Evolutionary conservation across 2,888 invertebrate genomes (phyloP), one percentile per base, ranked within the genome.

Genomic region (Urechis unicinctus): DNA sequence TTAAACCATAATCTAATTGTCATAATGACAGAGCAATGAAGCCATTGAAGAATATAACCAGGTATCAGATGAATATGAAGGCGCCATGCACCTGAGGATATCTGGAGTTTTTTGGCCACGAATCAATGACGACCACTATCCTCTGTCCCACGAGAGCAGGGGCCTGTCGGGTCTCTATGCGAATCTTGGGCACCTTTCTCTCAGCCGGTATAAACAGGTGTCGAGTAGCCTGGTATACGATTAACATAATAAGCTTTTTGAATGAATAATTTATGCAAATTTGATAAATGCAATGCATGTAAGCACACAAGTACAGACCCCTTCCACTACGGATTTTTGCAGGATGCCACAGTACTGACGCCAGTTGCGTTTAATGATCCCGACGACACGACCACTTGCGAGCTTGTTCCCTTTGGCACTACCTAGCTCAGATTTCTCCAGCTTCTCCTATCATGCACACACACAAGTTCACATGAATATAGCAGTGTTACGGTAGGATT

Each of bases 311-410:
- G 36, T 9, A 59, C 61, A 46, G 46, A 78, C 79, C 68, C 77
- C 75, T 61, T 75, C 84, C 44, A 89, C 80, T 24, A 84, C 82
- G 71, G 86, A 89, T 0, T 87, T 85, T 75, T 91, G 85, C 54
- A 98, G 79, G 66, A 97, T 92, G 17, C 98, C 98, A 80, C 97
- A 98, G 78, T 96, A 97, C 73, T 95, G 96, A 43, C 95, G 82
- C 95, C 97, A 96, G 74, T 96, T 97, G 55, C 97, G 83, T 62
- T 90, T 85, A 57, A 98, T 89, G 61, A 98, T 92, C 1, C 95
- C 96, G n/a, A 98, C 93, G 53, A 94, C 84, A 65, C 82, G 81
- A 0, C 88, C 91, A 0, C 36, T 36, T 50, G 72, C 68, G 31
- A 36, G 17, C 36, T 9, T 17, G 9, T 36, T 36, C 36, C 17